Percentiles rank a stretch among this genome's conserved stretches.
Conservation (phyloP, 2,113 vertebrate genomes). For the Megaleporinus macrocephalus region DNA sequence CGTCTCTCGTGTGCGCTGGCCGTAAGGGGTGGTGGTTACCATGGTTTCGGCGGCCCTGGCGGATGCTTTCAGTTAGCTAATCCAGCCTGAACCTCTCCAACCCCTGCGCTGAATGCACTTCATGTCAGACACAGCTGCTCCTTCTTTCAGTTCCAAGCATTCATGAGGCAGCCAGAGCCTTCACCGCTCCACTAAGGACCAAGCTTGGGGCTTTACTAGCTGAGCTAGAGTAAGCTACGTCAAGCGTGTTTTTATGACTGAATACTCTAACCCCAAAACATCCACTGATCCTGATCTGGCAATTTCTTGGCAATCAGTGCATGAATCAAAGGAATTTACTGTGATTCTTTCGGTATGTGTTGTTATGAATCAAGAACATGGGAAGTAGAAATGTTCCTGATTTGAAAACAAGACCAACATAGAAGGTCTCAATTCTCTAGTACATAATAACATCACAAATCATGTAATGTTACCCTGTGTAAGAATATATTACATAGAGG, state of each 20-base stretch:
- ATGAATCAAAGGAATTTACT: neutral
- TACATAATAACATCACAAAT: neutral
- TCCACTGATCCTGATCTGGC: neutral
- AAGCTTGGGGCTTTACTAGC: neutral
- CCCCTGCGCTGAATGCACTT: constrained; percentile 48
- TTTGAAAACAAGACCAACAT: neutral
- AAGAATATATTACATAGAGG: neutral
- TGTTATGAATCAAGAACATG: neutral
- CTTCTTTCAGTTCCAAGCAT: constrained; percentile 37
- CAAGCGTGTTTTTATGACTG: neutral
- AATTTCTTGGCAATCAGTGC: neutral
- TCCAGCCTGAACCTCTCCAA: constrained; percentile 54
- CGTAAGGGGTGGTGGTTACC: constrained; percentile 46
- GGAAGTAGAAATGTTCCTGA: constrained; percentile 1
- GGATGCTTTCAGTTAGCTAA: constrained; percentile 60
- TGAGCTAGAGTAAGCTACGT: neutral
- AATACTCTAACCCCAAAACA: neutral
- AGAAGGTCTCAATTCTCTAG: neutral
- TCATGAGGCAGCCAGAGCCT: constrained; percentile 29
- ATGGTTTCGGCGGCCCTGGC: constrained; percentile 52
- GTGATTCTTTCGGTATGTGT: neutral
- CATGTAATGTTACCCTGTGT: neutral
- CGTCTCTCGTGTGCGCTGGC: constrained; percentile 15
- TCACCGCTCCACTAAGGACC: neutral
- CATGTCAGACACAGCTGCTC: constrained; percentile 58